Percentiles rank a stretch among this genome's conserved stretches.
phyloP scores from a whole-genome alignment of 2,888 invertebrate species.

The Apodemia zela region DNA sequence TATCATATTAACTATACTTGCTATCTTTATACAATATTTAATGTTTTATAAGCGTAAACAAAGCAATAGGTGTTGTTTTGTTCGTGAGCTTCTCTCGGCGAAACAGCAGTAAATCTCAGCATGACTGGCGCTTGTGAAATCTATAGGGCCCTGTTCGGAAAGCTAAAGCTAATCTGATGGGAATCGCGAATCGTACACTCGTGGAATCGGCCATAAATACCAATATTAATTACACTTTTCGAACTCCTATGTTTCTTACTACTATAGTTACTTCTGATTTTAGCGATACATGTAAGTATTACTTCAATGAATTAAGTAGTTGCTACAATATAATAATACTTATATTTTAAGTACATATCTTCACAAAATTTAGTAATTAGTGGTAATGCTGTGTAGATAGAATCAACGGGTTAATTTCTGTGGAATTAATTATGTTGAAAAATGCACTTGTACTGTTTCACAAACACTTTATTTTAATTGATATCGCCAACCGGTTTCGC shows the following conservation, averaged over 20 bases:
- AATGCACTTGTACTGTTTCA: too few relatives aligned
- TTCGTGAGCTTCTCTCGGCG: slow-evolving; percentile 45
- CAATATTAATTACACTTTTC: slow-evolving; percentile 13
- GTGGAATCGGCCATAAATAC: slow-evolving; percentile 40
- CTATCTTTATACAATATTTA: not conserved
- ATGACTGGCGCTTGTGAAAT: slow-evolving; percentile 49
- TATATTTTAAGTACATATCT: too few relatives aligned
- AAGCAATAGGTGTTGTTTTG: slow-evolving; percentile 28
- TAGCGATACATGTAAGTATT: not conserved
- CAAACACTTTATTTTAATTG: too few relatives aligned
- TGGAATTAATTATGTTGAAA: too few relatives aligned
- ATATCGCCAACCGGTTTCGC: too few relatives aligned
- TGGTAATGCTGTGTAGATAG: too few relatives aligned
- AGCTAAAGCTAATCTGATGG: slow-evolving; percentile 47
- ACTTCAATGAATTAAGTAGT: not conserved
- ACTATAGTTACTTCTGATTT: not conserved
- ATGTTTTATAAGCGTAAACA: slow-evolving; percentile 30
- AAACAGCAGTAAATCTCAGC: slow-evolving; percentile 61
- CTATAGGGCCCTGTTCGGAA: slow-evolving; percentile 43
- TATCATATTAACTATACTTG: not conserved
- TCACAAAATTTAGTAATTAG: too few relatives aligned
- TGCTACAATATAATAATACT: not conserved
- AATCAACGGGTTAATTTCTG: too few relatives aligned
- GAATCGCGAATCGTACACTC: slow-evolving; percentile 50
- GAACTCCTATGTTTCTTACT: slow-evolving; percentile 10